Conservation (phyloP, 2,888 invertebrate species). For the Deilephila porcellus region DNA sequence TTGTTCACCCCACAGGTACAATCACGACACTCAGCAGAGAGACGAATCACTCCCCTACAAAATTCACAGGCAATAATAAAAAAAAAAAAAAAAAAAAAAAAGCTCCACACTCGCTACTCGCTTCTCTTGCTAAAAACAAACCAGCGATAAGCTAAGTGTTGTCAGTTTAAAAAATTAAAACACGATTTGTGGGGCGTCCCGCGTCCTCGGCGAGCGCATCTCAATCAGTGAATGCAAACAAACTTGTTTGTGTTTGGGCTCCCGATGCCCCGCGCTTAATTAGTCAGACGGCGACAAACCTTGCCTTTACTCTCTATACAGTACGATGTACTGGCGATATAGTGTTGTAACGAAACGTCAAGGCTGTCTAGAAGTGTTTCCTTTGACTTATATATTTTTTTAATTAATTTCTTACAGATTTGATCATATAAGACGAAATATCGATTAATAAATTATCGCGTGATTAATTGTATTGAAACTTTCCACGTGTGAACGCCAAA, state of each 20-base stretch:
- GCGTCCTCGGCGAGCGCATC: constrained; percentile 54
- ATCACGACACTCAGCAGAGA: too few relatives aligned
- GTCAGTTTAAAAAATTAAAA: constrained; percentile 82
- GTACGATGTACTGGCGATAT: neutral
- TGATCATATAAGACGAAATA: neutral
- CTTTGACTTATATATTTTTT: constrained; percentile 1
- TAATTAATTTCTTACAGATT: neutral
- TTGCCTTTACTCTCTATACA: constrained; percentile 17
- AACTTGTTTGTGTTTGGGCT: constrained; percentile 71
- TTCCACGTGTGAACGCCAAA: too few relatives aligned
- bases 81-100: neutral
- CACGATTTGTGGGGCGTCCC: constrained; percentile 68
- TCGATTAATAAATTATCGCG: too few relatives aligned
- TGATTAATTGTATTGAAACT: too few relatives aligned
- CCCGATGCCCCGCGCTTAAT: constrained; percentile 64
- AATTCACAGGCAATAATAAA: too few relatives aligned
- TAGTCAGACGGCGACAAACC: constrained; percentile 60
- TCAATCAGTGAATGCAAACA: constrained; percentile 78
- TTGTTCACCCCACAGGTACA: too few relatives aligned
- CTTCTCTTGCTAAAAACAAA: neutral
- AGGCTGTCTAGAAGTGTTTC: constrained; percentile 12
- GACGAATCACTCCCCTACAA: too few relatives aligned
- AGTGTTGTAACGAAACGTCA: neutral
- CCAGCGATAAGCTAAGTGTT: constrained; percentile 54
- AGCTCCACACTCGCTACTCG: neutral